Conservation (phyloP, 30 jellyfish, hydroid and myxozoan species). For the Pseudorhiza aurosa region DNA sequence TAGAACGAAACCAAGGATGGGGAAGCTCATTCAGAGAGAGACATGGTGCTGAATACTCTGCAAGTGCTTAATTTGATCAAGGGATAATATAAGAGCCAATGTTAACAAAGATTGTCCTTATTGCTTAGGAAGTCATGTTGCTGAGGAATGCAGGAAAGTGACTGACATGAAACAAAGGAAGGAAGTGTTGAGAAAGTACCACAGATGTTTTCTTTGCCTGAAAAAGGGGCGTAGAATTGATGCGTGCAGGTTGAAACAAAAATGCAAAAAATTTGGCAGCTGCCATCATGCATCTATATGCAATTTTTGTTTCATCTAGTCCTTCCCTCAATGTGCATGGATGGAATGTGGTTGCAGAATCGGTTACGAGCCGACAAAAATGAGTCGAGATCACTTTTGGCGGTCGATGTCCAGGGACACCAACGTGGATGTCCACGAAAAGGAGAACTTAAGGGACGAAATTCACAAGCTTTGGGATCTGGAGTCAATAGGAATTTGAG, state of each 20-base stretch:
- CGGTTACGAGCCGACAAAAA: too few species aligned
- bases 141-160: slow-evolving; percentile 8
- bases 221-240: slow-evolving; percentile 3
- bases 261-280: background rate
- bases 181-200: slow-evolving; percentile 8
- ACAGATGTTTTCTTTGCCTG: slow-evolving; percentile 31
- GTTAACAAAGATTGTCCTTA: too few species aligned
- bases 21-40: background rate
- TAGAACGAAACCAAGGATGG: background rate
- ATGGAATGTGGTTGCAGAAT: slow-evolving; percentile 15
- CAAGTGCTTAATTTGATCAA: background rate
- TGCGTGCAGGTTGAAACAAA: background rate
- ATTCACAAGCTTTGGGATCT: slow-evolving; percentile 26
- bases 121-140: slow-evolving; percentile 29
- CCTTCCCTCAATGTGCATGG: too few species aligned
- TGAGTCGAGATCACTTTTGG: too few species aligned
- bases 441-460: background rate
- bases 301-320: too few species aligned
- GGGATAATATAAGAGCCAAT: too few species aligned
- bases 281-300: slow-evolving; percentile 1
- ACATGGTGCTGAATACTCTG: background rate
- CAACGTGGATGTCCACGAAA: background rate
- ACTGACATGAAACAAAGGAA: slow-evolving; percentile 11
- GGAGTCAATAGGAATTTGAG: slow-evolving; percentile 28
- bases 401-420: background rate